These are phyloP conservation scores for Melieria omissa DNA, from an alignment of 2,888 invertebrate species.

Conservation along the genomic window DNA sequence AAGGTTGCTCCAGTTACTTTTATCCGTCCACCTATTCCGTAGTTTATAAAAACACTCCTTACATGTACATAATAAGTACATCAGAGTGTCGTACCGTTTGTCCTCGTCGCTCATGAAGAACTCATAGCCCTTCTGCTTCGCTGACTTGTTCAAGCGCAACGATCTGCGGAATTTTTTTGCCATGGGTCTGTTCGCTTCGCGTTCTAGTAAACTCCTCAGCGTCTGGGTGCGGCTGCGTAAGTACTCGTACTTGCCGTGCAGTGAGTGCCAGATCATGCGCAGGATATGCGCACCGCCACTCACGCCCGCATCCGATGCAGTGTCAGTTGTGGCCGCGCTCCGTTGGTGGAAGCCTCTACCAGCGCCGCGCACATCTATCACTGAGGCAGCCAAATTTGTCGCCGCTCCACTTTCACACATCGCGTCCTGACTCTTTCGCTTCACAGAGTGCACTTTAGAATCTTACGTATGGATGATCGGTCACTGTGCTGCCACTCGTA, in stretches of 20 bases:
- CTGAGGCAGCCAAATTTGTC: slow-evolving; percentile 22
- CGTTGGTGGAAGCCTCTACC: not conserved
- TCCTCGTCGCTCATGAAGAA: slow-evolving; percentile 55
- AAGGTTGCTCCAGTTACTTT: too few species aligned
- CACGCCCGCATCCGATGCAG: not conserved
- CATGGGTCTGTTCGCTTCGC: slow-evolving; percentile 54
- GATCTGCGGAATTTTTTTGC: slow-evolving; percentile 57
- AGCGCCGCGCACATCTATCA: slow-evolving; percentile 17
- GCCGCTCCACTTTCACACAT: slow-evolving; percentile 26
- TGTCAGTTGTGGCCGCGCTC: not conserved
- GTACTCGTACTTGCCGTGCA: slow-evolving; percentile 50
- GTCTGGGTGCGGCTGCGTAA: slow-evolving; percentile 43
- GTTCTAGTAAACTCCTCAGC: slow-evolving; percentile 44
- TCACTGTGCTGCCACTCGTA: too few species aligned
- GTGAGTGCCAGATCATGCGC: slow-evolving; percentile 53
- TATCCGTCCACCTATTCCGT: too few species aligned
- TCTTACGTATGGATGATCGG: too few species aligned
- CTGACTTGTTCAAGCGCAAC: slow-evolving; percentile 56
- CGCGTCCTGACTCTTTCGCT: not conserved
- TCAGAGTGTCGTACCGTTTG: slow-evolving; percentile 46
- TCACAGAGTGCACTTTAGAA: too few species aligned
- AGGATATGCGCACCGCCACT: slow-evolving; percentile 42
- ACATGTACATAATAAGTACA: too few species aligned
- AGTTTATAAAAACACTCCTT: too few species aligned
- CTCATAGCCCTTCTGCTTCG: slow-evolving; percentile 54